Conservation (phyloP, 2,797 vertebrate species). For the Enteromius treurensis region DNA sequence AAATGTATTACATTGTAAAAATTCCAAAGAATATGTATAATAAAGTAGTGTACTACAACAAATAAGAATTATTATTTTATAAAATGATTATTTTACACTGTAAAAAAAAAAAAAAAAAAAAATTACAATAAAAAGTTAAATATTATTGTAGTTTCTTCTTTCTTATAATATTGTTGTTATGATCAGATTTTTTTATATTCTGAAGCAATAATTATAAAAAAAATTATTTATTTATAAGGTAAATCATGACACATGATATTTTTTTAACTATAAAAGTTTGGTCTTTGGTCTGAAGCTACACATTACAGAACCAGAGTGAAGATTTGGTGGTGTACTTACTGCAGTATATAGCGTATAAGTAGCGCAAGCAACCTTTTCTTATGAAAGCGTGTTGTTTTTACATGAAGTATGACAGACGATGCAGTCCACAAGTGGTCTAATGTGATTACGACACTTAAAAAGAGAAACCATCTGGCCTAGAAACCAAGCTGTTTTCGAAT, state of each 20-base stretch:
- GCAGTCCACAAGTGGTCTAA: conserved; percentile 49
- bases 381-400: conserved; percentile 6
- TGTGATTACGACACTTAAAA: conserved; percentile 58
- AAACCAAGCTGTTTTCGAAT: conserved; percentile 43
- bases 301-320: background rate
- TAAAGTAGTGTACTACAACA: too few relatives aligned
- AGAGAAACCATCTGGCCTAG: conserved; percentile 62
- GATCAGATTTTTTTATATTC: background rate
- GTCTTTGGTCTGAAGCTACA: background rate
- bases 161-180: background rate
- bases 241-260: background rate
- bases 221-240: background rate
- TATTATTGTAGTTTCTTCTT: too few relatives aligned
- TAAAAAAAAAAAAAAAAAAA: background rate
- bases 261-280: background rate
- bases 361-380: background rate
- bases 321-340: background rate
- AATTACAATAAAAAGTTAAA: too few relatives aligned
- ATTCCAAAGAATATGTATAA: too few relatives aligned
- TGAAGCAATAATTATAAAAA: background rate
- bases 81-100: background rate
- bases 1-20: too few relatives aligned
- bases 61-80: background rate
- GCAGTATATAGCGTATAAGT: background rate
- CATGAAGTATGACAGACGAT: conserved; percentile 33